phyloP scores from a whole-genome alignment of 2,113 vertebrate genomes.

The Forbesichthys agassizii region DNA sequence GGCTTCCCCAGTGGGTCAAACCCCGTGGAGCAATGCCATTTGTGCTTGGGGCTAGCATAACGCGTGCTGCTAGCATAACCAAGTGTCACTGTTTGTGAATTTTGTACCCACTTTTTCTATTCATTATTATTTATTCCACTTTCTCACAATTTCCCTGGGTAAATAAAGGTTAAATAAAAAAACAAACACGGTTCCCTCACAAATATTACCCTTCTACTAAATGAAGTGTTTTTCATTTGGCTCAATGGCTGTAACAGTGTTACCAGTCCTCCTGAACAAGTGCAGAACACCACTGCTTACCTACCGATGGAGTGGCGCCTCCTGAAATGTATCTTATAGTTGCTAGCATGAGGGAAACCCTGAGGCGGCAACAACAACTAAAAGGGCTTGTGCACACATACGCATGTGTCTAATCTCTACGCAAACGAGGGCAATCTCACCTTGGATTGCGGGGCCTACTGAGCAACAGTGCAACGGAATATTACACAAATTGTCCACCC shows the following conservation, averaged over 20 bases:
- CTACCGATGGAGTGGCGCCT: background rate
- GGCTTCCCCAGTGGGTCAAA: constrained; percentile 27
- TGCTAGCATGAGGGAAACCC: constrained; percentile 12
- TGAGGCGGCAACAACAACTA: background rate
- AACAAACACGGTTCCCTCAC: constrained; percentile 4
- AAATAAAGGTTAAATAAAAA: too few species aligned
- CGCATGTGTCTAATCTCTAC: constrained; percentile 3
- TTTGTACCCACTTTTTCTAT: too few species aligned
- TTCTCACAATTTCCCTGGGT: too few species aligned
- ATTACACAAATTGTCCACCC: too few species aligned
- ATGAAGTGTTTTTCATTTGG: background rate
- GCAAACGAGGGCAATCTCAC: background rate
- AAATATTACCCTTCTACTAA: constrained; percentile 6
- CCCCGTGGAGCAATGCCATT: constrained; percentile 1
- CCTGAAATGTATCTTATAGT: constrained; percentile 15
- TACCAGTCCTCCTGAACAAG: background rate
- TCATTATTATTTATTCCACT: too few species aligned
- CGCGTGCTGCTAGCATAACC: constrained; percentile 18
- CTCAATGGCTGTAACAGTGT: background rate
- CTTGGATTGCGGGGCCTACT: too few species aligned
- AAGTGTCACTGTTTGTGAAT: background rate
- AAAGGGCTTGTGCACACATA: constrained; percentile 2
- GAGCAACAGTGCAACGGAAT: too few species aligned
- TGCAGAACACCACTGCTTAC: background rate
- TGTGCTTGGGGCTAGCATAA: background rate